Conservation (phyloP, 2,113 vertebrate genomes). For the Prunella fulvescens region DNA sequence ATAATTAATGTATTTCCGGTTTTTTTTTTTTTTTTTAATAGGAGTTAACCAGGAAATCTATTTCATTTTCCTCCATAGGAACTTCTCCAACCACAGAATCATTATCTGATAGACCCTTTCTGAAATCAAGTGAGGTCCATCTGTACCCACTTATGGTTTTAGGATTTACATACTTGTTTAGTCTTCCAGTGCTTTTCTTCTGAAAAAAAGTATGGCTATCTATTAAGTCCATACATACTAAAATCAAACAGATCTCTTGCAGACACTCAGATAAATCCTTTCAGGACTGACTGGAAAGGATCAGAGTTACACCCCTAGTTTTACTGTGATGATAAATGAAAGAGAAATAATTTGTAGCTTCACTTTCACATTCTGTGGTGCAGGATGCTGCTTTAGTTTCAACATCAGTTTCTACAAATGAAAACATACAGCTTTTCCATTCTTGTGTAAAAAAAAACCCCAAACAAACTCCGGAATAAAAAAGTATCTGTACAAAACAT, state of each 20-base stretch:
- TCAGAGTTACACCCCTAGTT: background rate
- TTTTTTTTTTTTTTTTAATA: background rate
- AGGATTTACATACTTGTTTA: constrained; percentile 19
- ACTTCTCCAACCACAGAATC: background rate
- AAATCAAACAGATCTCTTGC: background rate
- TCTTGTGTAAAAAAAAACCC: background rate
- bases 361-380: constrained; percentile 37
- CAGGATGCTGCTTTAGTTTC: background rate
- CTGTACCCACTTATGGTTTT: constrained; percentile 18
- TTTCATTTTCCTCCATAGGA: background rate
- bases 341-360: constrained; percentile 56
- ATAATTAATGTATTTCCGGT: background rate
- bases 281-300: constrained; percentile 45
- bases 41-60: background rate
- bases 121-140: constrained; percentile 16
- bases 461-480: background rate
- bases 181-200: constrained; percentile 3
- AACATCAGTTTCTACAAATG: background rate
- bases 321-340: constrained; percentile 45
- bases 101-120: constrained; percentile 20
- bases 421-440: constrained; percentile 6
- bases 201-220: background rate
- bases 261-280: constrained; percentile 8
- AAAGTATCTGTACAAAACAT: background rate
- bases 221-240: background rate